Evolutionary conservation across 2,888 invertebrate species (phyloP), one percentile per base, ranked within the genome.

Genomic region (Stomorhina lunata): DNA sequence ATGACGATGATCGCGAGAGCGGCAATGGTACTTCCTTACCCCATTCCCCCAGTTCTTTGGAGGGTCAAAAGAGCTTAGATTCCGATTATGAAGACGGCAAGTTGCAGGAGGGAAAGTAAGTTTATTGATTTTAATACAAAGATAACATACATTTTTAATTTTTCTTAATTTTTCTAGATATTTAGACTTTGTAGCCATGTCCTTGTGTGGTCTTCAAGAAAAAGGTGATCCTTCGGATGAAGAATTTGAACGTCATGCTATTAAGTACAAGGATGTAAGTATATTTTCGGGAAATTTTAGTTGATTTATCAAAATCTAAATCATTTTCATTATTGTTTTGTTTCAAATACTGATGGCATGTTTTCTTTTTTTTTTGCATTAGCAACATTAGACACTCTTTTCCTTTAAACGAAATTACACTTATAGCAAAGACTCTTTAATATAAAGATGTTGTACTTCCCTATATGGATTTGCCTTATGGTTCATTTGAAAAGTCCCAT

Each of bases 21-120:
- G 99, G 99, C 84, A 98, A 98, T 91, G 99, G 99, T 48, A 96
- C 97, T 43, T 98, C 98, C 66, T 92, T 99, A 86, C 97, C 98
- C 7, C 98, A 98, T 90, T 98, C 98, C 61, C 97, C 97, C 17
- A 96, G 96, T 87, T 97, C 97, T 83, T 95, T 96, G 78, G 97
- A 96, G 86, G 96, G 96, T 22, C 93, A 93, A 12, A 95, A 95
- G 87, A 94, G 94, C n/a, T 90, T 96, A 20, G 96, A 96, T 90
- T 96, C 96, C 6, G 96, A 96, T 89, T 96, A 95, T 88, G 96
- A 97, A 83, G 96, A 96, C 87, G 94, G 94, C 87, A 92, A 93
- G 77, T 92, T 92, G 22, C 86, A 86, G 12, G 92, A 93, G 86
- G 92, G 86, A 61, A 90, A 90, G 90, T 90, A 77, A 92, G 93